phyloP scores from a whole-genome alignment of 2,797 vertebrate species.

The Cichlasoma orientale region DNA sequence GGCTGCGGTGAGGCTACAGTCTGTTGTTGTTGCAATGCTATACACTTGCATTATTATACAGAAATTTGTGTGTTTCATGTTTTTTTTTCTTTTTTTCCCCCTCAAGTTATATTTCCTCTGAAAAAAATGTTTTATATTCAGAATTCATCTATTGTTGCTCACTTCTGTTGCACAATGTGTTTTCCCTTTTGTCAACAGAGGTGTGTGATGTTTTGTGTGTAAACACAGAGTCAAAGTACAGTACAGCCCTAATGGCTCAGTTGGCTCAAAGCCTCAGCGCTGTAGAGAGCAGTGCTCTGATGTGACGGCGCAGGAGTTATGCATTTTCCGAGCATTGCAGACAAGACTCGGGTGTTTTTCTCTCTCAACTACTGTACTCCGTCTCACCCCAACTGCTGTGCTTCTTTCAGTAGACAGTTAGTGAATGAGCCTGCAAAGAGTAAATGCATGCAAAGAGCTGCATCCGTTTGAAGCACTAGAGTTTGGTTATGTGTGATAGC shows the following conservation, averaged over 20 bases:
- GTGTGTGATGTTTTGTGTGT: constrained; percentile 26
- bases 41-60: neutral
- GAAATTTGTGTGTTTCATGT: neutral
- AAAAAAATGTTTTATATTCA: constrained; percentile 1
- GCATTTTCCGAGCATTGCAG: constrained; percentile 43
- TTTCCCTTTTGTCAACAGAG: constrained; percentile 29
- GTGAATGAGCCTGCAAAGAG: neutral
- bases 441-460: constrained; percentile 9
- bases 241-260: constrained; percentile 29
- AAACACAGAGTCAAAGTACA: constrained; percentile 33
- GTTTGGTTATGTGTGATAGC: neutral
- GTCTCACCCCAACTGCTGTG: constrained; percentile 11
- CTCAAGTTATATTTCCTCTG: neutral
- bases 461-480: neutral
- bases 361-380: neutral
- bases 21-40: neutral
- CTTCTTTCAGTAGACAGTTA: neutral
- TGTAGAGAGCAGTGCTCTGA: constrained; percentile 15
- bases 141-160: constrained; percentile 4
- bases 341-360: constrained; percentile 28
- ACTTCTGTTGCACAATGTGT: constrained; percentile 3
- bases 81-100: neutral
- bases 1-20: neutral
- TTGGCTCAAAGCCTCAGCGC: constrained; percentile 26
- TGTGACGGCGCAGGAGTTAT: constrained; percentile 26